Base-by-base conservation (phyloP, 1,140 invertebrate genomes). In the Penaeus japonicus region DNA sequence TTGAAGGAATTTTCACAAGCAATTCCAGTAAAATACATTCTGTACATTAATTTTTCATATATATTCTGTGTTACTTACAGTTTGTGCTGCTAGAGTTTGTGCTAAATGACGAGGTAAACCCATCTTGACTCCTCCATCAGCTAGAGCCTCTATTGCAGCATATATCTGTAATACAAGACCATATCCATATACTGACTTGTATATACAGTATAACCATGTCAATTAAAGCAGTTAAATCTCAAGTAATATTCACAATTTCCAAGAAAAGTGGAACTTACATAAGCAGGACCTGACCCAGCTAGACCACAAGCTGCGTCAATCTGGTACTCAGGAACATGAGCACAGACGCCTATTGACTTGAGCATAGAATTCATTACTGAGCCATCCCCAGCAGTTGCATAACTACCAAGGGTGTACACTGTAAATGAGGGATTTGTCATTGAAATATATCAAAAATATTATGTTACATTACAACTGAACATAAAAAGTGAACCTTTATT, bases 241-340 rank as follows among this genome's bases (percentile, higher is more conserved):
- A 57, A 30, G 24, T 75, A 20, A 62, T 20, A 32, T 55, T n/a
- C 0, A 20, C 12, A 27, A n/a, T 55, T 78, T 30, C 27, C 47
- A 17, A 15, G 10, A 32, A 32, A 17, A 32, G 12, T 20, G n/a
- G 22, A 20, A 89, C 87, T 78, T 65, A 89, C 87, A 94, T 99
- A 99, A 91, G 98, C 98, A 0, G 98, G 98, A 55, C 98, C 98
- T 91, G 97, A 98, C 20, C 97, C 97, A 92, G 96, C 98, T 0
- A 99, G 92, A 0, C 97, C 98, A 0, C 98, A 99, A 0, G 98
- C 95, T 5, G 96, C 96, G 93, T 99, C 98, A 91, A 99, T 95
- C 83, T 96, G 93, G 83, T 95, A 95, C 92, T 99, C 98, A 1
- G 95, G 93, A 7, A 98, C 96, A 92, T 97, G 94, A 91, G 98